Conservation (phyloP, 2,888 invertebrate species). For the Trachelus stipa region DNA sequence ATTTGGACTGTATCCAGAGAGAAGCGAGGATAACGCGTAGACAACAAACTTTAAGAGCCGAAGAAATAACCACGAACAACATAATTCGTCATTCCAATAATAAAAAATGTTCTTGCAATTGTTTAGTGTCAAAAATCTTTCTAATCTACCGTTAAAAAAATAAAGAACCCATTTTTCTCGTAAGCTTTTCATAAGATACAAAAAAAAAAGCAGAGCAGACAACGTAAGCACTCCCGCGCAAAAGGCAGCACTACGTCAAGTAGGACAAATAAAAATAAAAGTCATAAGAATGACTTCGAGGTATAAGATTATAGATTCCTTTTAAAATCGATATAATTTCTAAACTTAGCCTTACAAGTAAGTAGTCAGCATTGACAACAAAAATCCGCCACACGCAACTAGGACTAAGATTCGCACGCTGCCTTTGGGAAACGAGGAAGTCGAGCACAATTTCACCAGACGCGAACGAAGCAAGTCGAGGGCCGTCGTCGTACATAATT, state of each 20-base stretch:
- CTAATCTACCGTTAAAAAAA: background rate
- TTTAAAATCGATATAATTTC: slow-evolving; percentile 27
- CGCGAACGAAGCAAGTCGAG: background rate
- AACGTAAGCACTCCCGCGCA: background rate
- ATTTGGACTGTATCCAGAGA: slow-evolving; percentile 25
- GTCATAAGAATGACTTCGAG: background rate
- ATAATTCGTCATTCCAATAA: background rate
- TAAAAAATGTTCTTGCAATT: background rate
- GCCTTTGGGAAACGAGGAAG: background rate
- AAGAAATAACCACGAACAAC: background rate
- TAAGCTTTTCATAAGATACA: background rate
- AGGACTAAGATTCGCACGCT: background rate
- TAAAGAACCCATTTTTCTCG: background rate
- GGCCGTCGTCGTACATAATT: background rate
- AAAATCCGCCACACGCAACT: background rate
- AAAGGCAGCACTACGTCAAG: background rate
- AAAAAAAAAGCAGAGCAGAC: background rate
- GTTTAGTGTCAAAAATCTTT: background rate
- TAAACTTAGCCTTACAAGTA: slow-evolving; percentile 10
- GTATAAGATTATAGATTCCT: slow-evolving; percentile 5
- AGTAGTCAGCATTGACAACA: background rate
- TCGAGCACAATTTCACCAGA: background rate
- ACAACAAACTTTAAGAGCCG: background rate
- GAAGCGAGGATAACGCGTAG: slow-evolving; percentile 5
- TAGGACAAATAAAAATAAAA: background rate